Evolutionary conservation across 2,888 invertebrate genomes (phyloP).

Genomic region (Stratiomys singularior): DNA sequence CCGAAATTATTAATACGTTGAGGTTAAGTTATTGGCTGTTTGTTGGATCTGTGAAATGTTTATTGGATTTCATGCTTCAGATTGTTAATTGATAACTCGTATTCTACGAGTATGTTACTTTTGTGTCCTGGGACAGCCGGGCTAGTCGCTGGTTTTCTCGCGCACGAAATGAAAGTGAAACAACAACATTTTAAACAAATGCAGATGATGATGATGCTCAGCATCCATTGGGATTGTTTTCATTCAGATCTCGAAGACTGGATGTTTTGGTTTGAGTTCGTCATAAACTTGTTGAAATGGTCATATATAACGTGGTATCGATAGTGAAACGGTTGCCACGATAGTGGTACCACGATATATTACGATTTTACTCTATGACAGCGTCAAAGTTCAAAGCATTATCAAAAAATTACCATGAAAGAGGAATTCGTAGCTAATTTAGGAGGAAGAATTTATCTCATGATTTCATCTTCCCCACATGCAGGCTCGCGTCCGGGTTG

Average conservation of each 20-base stretch:
- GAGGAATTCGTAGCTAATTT: no score
- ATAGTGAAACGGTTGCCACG: not conserved
- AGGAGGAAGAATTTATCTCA: no score
- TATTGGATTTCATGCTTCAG: slow-evolving; percentile 44
- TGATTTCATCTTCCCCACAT: no score
- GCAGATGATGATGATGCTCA: not conserved
- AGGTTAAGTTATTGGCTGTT: slow-evolving; percentile 45
- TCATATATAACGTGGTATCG: slow-evolving; percentile 20
- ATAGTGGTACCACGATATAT: not conserved
- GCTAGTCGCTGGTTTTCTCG: not conserved
- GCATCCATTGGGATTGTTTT: not conserved
- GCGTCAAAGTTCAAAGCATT: no score
- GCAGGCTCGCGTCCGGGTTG: no score
- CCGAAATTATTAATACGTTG: slow-evolving; percentile 46
- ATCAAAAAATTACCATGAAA: no score
- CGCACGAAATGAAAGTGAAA: slow-evolving; percentile 27
- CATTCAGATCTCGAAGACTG: slow-evolving; percentile 14
- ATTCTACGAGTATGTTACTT: slow-evolving; percentile 8
- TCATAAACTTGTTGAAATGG: slow-evolving; percentile 31
- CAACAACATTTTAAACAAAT: not conserved
- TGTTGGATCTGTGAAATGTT: slow-evolving; percentile 37
- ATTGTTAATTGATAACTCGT: slow-evolving; percentile 44
- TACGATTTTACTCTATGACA: no score
- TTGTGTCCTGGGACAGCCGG: slow-evolving; percentile 18
- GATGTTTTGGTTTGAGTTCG: slow-evolving; percentile 32